Evolutionary conservation across 2,888 invertebrate species (phyloP), one percentile per base, ranked within the genome.

Genomic region (Macropis europaea): DNA sequence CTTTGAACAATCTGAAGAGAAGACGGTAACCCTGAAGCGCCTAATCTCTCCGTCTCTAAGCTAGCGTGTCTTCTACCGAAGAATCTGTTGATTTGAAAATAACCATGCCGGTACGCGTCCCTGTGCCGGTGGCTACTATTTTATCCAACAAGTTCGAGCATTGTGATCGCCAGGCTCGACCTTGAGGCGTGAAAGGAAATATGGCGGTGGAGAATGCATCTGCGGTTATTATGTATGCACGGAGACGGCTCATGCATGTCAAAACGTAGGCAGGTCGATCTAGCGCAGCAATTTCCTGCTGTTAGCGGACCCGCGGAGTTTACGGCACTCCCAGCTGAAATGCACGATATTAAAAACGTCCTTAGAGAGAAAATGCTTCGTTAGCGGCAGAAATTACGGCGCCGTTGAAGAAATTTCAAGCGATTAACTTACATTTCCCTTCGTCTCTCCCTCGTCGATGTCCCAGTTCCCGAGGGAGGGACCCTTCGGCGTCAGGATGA

Each of bases 171-270:
- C 26, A 17, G 32, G 7, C 32, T 24, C 66, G 66, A 79, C 76
- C 78, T 78, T 78, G 81, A 70, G 22, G 56, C 60, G 79, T 81
- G 79, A 80, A 80, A 80, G 79, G 81, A 75, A 79, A 77, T 68
- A 79, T 73, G 73, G 68, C 78, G 72, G 32, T 15, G 28, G 67
- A 61, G 73, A 78, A 78, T 81, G 70, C 73, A 69, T 68, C 56
- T 63, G 42, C 36, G 52, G 28, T 59, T 60, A 59, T 74, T 64
- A 53, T 61, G 50, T 34, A 54, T 24, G 54, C 50, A 48, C 48
- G 67, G 67, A 54, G 40, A 53, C 64, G 50, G 56, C 59, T 17
- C 45, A 32, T 54, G 53, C 70, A 54, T 52, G 48, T 48, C 48
- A 61, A 75, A 75, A 69, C 54, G 60, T 56, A 62, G 71, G 59